These are phyloP conservation scores for Stenodera caucasica DNA, from an alignment of 2,888 invertebrate genomes.

Conservation along the genomic window DNA sequence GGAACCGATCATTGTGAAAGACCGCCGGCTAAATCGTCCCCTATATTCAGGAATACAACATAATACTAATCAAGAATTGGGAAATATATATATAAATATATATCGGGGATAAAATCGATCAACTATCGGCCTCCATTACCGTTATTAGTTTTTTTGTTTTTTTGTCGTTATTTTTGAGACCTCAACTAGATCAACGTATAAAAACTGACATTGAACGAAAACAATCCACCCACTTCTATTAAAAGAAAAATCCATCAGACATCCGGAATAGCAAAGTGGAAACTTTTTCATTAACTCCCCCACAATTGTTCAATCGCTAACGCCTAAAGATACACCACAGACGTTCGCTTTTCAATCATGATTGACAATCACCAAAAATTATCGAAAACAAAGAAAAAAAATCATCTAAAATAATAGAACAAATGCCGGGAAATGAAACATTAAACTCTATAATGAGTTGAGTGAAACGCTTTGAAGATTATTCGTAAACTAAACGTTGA, in stretches of 20 bases:
- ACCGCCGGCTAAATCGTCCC: not conserved
- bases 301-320: not conserved
- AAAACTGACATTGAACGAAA: not conserved
- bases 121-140: not conserved
- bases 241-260: not conserved
- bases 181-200: not conserved
- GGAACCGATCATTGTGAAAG: not conserved
- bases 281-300: constrained; percentile 3
- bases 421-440: no score
- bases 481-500: not conserved
- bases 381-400: no score
- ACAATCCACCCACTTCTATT: not conserved
- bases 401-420: no score
- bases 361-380: not conserved
- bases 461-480: not conserved
- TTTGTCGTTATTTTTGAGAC: not conserved
- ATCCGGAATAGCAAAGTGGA: constrained; percentile 4
- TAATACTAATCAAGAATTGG: no score
- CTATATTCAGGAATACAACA: no score
- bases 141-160: not conserved
- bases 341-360: not conserved
- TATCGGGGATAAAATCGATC: no score
- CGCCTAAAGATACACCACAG: not conserved
- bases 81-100: no score
- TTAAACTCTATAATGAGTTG: not conserved